Percentiles rank a stretch among this genome's conserved stretches.
These are phyloP conservation scores for Zosterops pallidus DNA, from an alignment of 2,113 vertebrate species.

Conservation along the genomic window DNA sequence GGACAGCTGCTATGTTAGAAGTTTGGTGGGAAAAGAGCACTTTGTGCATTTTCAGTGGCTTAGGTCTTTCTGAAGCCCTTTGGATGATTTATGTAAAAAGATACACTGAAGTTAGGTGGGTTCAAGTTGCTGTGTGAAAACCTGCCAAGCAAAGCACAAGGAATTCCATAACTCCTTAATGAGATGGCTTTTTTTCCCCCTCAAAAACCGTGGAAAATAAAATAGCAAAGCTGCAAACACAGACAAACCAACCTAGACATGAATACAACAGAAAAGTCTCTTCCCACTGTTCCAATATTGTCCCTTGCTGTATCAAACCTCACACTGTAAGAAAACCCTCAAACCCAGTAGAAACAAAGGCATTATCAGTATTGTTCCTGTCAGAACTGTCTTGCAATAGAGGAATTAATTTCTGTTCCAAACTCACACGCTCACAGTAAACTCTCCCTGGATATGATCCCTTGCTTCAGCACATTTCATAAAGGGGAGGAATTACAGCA, in stretches of 20 bases:
- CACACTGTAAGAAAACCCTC: background rate
- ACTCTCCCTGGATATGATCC: background rate
- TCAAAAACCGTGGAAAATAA: background rate
- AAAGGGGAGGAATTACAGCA: background rate
- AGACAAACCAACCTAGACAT: background rate
- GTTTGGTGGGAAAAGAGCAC: constrained; percentile 18
- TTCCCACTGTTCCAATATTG: background rate
- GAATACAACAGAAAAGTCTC: background rate
- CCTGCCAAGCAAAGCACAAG: constrained; percentile 64
- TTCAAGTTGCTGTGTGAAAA: constrained; percentile 32
- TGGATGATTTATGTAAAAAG: constrained; percentile 60
- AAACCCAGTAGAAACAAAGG: background rate
- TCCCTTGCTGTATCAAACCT: background rate
- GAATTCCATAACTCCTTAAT: constrained; percentile 15
- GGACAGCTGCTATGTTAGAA: constrained; percentile 7
- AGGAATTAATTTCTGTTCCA: background rate
- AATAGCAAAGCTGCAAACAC: background rate
- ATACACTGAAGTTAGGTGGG: constrained; percentile 40
- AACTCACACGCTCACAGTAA: accelerated
- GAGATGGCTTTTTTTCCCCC: background rate
- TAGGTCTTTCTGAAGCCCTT: constrained; percentile 12
- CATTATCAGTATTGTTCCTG: background rate
- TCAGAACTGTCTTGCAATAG: background rate
- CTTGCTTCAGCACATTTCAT: background rate
- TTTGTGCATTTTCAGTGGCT: constrained; percentile 36